Conservation (phyloP, 1,140 invertebrate genomes). For the Formica exsecta region DNA sequence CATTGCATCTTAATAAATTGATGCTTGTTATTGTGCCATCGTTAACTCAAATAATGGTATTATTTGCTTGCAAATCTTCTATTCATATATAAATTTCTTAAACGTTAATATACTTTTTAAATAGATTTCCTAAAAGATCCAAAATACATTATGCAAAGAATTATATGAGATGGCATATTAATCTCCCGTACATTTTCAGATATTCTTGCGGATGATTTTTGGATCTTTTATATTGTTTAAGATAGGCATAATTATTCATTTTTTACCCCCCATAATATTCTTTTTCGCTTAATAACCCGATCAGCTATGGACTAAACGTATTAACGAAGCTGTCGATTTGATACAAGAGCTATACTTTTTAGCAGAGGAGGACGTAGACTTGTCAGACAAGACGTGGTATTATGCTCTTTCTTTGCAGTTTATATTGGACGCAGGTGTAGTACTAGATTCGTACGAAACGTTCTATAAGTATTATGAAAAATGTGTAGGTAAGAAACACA, state of each 20-base stretch:
- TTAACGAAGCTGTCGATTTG: conserved; percentile 74
- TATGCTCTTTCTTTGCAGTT: conserved; percentile 78
- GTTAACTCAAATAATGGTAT: conserved; percentile 74
- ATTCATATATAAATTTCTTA: background rate
- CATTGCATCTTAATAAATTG: conserved; percentile 52
- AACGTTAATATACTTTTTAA: background rate
- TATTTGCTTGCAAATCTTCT: background rate
- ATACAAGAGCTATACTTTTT: conserved; percentile 66
- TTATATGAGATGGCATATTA: background rate
- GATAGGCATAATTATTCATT: background rate
- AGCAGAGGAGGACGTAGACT: conserved; percentile 71
- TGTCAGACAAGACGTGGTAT: conserved; percentile 79
- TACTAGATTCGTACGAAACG: conserved; percentile 72
- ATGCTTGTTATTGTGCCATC: conserved; percentile 69
- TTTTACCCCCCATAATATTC: background rate
- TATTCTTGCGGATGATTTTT: background rate
- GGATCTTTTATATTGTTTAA: background rate
- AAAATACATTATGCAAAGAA: background rate
- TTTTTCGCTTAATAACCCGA: background rate
- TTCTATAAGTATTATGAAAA: conserved; percentile 61
- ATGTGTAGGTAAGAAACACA: conserved; percentile 61
- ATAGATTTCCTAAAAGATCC: background rate
- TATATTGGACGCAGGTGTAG: conserved; percentile 73
- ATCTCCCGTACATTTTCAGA: background rate
- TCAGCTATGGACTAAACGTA: conserved; percentile 72